Evolutionary conservation across 2,797 vertebrate genomes (phyloP).

Genomic region (Enteromius unitaeniatus): DNA sequence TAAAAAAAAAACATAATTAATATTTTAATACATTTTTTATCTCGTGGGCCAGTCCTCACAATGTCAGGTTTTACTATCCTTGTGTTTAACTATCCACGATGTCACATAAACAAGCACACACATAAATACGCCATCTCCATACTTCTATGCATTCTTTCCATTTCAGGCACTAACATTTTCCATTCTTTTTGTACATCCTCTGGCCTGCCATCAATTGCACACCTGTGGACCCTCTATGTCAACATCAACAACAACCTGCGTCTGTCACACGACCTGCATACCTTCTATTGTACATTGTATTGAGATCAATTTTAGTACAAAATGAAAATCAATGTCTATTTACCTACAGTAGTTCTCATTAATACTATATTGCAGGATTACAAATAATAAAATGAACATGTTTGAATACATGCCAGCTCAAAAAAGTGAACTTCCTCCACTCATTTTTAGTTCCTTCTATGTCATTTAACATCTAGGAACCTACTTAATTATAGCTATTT

Average conservation of each 20-base stretch:
- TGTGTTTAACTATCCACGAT: too few relatives aligned
- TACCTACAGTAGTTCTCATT: neutral
- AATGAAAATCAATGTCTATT: neutral
- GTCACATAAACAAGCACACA: neutral
- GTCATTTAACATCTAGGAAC: neutral
- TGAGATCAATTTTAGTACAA: neutral
- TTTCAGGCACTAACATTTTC: neutral
- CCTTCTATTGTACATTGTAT: neutral
- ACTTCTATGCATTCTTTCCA: neutral
- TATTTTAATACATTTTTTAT: too few relatives aligned
- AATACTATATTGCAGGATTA: neutral
- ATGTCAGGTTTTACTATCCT: too few relatives aligned
- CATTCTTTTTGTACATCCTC: neutral
- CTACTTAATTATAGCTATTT: slow-evolving; percentile 16
- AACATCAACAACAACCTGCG: neutral
- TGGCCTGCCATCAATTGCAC: neutral
- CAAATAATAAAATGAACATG: neutral
- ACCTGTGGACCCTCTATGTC: neutral
- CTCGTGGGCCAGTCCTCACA: too few relatives aligned
- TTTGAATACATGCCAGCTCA: neutral
- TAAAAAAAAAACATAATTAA: too few relatives aligned
- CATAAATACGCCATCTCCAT: neutral
- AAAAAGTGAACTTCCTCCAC: neutral
- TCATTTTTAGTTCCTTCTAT: neutral
- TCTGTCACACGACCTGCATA: neutral